Evolutionary conservation across 2,113 vertebrate genomes (phyloP).

Genomic region (Malurus alboscapulatus): DNA sequence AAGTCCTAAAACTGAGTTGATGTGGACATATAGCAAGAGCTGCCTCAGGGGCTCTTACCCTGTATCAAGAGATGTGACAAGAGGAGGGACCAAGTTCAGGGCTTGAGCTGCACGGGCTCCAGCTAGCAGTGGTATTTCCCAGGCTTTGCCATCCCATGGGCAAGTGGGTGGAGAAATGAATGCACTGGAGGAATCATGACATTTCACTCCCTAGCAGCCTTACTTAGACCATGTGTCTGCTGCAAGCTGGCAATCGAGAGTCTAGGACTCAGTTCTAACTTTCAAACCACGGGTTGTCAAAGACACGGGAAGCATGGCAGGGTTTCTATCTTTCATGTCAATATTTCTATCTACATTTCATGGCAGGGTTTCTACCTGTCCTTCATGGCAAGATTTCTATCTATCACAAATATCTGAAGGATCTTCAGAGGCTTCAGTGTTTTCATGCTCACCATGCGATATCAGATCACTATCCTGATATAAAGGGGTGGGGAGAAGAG

Average conservation of each 20-base stretch:
- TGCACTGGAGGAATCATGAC: neutral
- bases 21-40: neutral
- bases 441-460: accelerated
- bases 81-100: neutral
- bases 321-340: neutral
- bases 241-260: neutral
- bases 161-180: neutral
- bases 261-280: accelerated
- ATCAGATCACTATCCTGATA: accelerated
- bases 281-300: neutral
- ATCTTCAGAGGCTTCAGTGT: neutral
- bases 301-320: neutral
- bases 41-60: neutral
- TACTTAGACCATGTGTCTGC: neutral
- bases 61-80: neutral
- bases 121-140: neutral
- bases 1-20: neutral
- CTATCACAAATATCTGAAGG: neutral
- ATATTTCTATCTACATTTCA: neutral
- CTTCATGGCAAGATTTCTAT: neutral
- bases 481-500: neutral
- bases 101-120: neutral
- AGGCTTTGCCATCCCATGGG: neutral
- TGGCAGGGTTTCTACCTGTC: neutral
- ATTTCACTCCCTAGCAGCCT: neutral